phyloP scores from a whole-genome alignment of 2,797 vertebrate species.

The Acanthurus tractus region DNA sequence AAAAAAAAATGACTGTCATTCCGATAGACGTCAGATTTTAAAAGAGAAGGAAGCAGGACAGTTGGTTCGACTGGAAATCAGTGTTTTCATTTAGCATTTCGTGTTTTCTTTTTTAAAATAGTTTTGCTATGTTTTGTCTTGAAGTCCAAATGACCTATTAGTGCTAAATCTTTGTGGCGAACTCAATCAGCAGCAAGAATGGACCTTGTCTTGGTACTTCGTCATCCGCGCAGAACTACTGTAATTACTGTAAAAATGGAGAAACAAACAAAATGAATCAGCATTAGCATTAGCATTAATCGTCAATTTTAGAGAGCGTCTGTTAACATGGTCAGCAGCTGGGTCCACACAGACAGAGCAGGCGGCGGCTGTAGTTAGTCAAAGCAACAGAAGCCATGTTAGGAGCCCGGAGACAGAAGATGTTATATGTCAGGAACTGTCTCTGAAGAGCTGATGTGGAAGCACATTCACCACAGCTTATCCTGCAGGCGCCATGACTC shows the following conservation, averaged over 20 bases:
- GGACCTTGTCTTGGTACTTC: slow-evolving; percentile 81
- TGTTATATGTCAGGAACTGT: slow-evolving; percentile 7
- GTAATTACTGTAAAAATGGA: slow-evolving; percentile 90
- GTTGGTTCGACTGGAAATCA: slow-evolving; percentile 35
- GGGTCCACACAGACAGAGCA: slow-evolving; percentile 57
- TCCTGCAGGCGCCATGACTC: slow-evolving; percentile 74
- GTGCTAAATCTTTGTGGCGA: slow-evolving; percentile 68
- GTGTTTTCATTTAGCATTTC: slow-evolving; percentile 36
- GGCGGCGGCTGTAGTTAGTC: slow-evolving; percentile 74
- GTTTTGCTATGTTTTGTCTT: slow-evolving; percentile 52
- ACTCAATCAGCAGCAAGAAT: slow-evolving; percentile 84
- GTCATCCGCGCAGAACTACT: slow-evolving; percentile 88
- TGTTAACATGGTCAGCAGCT: slow-evolving; percentile 54
- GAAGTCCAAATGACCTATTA: slow-evolving; percentile 77
- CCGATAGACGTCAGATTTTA: slow-evolving; percentile 58
- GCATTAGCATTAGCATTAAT: slow-evolving; percentile 81
- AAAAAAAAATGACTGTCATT: slow-evolving; percentile 73
- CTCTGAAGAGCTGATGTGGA: slow-evolving; percentile 28
- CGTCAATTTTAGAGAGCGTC: slow-evolving; percentile 38
- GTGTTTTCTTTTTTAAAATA: not conserved
- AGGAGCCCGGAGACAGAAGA: slow-evolving; percentile 69
- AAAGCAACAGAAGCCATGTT: slow-evolving; percentile 75
- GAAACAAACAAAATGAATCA: slow-evolving; percentile 75
- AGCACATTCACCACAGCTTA: slow-evolving; percentile 32
- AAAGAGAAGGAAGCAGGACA: slow-evolving; percentile 21